phyloP scores from a whole-genome alignment of 2,113 vertebrate genomes.

The Donacobius atricapilla region DNA sequence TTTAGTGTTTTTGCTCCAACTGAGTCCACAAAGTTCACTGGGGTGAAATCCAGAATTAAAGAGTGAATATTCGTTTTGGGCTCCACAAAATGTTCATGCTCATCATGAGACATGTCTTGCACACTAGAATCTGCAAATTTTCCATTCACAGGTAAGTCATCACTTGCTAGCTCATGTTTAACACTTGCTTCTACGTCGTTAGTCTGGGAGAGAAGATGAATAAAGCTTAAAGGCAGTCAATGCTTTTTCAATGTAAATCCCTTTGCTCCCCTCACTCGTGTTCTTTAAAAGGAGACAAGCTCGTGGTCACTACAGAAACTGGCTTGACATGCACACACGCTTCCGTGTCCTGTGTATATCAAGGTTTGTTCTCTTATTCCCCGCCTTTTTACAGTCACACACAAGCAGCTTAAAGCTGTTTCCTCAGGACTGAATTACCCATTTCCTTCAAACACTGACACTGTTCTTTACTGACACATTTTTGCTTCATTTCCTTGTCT shows the following conservation, averaged over 20 bases:
- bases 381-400: background rate
- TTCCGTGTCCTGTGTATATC: rapidly evolving
- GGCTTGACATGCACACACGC: background rate
- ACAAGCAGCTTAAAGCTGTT: background rate
- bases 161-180: slow-evolving; percentile 77
- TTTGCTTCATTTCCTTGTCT: background rate
- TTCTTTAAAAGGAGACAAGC: background rate
- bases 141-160: slow-evolving; percentile 72
- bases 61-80: slow-evolving; percentile 72
- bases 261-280: background rate
- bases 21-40: slow-evolving; percentile 90
- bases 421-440: background rate
- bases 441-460: background rate
- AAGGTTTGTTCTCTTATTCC: background rate
- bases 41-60: slow-evolving; percentile 89
- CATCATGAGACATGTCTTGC: slow-evolving; percentile 67
- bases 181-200: slow-evolving; percentile 74
- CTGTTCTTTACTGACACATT: background rate
- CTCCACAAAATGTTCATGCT: slow-evolving; percentile 74
- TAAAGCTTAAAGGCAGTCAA: background rate
- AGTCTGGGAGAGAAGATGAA: slow-evolving; percentile 29
- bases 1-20: slow-evolving; percentile 92
- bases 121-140: slow-evolving; percentile 33
- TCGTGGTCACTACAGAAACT: background rate
- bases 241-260: background rate